These are phyloP conservation scores for Vanessa tameamea DNA, from an alignment of 1,140 invertebrate genomes.

Conservation along the genomic window DNA sequence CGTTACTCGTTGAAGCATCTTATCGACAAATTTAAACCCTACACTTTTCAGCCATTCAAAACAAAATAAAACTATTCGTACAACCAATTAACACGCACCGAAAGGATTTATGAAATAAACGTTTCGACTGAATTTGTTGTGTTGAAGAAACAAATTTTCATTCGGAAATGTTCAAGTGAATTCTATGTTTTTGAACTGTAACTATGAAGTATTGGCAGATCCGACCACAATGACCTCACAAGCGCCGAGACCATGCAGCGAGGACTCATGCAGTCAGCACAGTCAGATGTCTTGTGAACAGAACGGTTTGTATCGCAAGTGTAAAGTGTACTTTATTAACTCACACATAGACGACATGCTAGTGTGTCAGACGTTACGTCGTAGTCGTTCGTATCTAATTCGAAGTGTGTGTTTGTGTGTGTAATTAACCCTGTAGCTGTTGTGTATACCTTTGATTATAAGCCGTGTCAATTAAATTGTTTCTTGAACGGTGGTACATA, in stretches of 20 bases:
- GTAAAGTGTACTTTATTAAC: constrained; percentile 2
- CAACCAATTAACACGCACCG: too few species aligned
- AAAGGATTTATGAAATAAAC: too few species aligned
- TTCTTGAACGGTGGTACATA: not conserved
- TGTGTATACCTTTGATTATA: constrained; percentile 8
- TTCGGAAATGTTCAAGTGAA: too few species aligned
- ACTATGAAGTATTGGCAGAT: constrained; percentile 50
- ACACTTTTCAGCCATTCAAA: too few species aligned
- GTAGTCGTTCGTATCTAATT: not conserved
- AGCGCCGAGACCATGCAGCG: constrained; percentile 62
- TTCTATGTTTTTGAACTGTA: not conserved
- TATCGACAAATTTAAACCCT: too few species aligned
- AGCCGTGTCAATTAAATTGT: not conserved
- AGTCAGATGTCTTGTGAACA: constrained; percentile 68
- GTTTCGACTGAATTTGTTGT: too few species aligned
- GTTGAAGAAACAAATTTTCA: too few species aligned
- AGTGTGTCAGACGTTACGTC: constrained; percentile 4
- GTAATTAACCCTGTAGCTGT: constrained; percentile 28
- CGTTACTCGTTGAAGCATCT: too few species aligned
- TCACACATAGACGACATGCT: constrained; percentile 6
- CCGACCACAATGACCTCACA: constrained; percentile 48
- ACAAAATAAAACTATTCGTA: too few species aligned
- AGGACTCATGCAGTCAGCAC: constrained; percentile 67
- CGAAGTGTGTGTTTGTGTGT: constrained; percentile 14
- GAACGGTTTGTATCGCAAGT: constrained; percentile 61